phyloP scores from a whole-genome alignment of 1,140 invertebrate genomes.

The Drosophila simulans region DNA sequence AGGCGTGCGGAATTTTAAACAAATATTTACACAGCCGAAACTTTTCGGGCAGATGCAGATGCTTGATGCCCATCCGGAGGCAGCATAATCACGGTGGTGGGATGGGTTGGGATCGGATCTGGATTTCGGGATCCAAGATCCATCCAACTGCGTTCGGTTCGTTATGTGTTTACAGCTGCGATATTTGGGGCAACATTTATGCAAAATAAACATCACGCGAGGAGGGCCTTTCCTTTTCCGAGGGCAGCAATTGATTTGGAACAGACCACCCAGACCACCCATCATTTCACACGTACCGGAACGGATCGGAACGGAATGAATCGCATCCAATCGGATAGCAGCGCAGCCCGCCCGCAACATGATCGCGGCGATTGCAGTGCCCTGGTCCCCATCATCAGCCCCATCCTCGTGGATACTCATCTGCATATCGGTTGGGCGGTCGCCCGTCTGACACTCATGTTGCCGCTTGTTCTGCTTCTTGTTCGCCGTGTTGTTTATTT shows the following conservation, averaged over 20 bases:
- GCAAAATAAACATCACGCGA: conserved; percentile 72
- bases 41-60: conserved; percentile 51
- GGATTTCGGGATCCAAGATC: conserved; percentile 4
- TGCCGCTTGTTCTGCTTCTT: conserved; percentile 73
- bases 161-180: conserved; percentile 81
- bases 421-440: conserved; percentile 59
- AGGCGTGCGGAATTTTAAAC: conserved; percentile 78
- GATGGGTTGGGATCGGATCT: conserved; percentile 28
- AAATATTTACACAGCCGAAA: conserved; percentile 78
- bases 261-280: conserved; percentile 81
- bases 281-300: conserved; percentile 82
- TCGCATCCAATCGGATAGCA: conserved; percentile 20
- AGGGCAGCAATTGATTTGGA: conserved; percentile 78
- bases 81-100: conserved; percentile 51
- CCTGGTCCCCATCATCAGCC: background rate
- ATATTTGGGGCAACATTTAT: conserved; percentile 83
- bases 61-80: conserved; percentile 39
- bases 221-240: conserved; percentile 40
- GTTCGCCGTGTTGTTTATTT: conserved; percentile 75
- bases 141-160: conserved; percentile 59
- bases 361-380: conserved; percentile 18
- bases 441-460: conserved; percentile 68
- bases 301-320: conserved; percentile 34
- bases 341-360: conserved; percentile 36
- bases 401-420: conserved; percentile 50